Evolutionary conservation across 2,888 invertebrate species (phyloP).

Genomic region (Caenorhabditis virilis): DNA sequence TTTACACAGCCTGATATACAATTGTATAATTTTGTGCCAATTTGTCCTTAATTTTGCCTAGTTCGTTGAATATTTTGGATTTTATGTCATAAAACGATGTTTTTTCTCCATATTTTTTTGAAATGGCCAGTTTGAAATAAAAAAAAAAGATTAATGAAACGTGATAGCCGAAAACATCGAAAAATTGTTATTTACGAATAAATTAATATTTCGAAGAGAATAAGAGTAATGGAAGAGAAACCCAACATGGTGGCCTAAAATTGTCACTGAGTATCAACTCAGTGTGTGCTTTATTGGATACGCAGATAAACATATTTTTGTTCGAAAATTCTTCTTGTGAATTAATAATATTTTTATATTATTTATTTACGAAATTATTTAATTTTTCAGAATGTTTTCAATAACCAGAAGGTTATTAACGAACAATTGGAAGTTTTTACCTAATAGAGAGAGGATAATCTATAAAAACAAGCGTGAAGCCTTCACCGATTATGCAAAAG

Average conservation of each 20-base stretch:
- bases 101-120: too few species aligned
- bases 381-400: slow-evolving; percentile 26
- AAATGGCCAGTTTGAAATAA: too few species aligned
- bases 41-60: too few species aligned
- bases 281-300: not conserved
- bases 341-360: too few species aligned
- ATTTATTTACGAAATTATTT: not conserved
- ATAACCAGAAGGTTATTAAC: slow-evolving; percentile 16
- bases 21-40: too few species aligned
- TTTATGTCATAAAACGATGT: too few species aligned
- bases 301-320: not conserved
- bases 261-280: not conserved
- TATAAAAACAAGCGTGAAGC: slow-evolving; percentile 45
- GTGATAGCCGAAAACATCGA: too few species aligned
- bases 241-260: not conserved
- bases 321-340: not conserved
- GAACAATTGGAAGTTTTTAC: slow-evolving; percentile 40
- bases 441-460: slow-evolving; percentile 38
- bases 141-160: too few species aligned
- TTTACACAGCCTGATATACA: too few species aligned
- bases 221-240: not conserved
- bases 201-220: too few species aligned
- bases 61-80: too few species aligned
- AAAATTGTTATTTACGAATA: too few species aligned
- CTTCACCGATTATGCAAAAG: slow-evolving; percentile 48